Conservation (phyloP, 2,113 vertebrate species). For the Urocolius indicus region DNA sequence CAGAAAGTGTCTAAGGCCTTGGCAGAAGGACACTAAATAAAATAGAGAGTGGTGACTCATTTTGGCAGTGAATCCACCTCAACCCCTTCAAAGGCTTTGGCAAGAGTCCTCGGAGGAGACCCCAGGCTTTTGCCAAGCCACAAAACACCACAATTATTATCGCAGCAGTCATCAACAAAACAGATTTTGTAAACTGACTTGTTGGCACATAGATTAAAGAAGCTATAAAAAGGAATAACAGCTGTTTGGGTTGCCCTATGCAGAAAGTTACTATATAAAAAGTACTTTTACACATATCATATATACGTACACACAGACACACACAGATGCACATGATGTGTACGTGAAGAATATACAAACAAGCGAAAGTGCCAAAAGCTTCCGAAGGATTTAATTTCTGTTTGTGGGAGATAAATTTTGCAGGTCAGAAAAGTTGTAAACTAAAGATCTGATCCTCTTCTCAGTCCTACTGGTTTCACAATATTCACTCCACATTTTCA, state of each 20-base stretch:
- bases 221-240: constrained; percentile 87
- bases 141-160: constrained; percentile 88
- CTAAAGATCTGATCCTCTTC: background rate
- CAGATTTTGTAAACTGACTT: constrained; percentile 90
- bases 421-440: constrained; percentile 52
- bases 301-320: constrained; percentile 55
- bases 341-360: constrained; percentile 57
- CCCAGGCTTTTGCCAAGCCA: constrained; percentile 88
- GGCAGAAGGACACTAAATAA: constrained; percentile 88
- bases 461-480: background rate
- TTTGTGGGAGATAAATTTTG: background rate
- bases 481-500: background rate
- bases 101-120: constrained; percentile 86
- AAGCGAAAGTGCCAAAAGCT: constrained; percentile 48
- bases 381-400: constrained; percentile 43
- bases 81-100: constrained; percentile 89
- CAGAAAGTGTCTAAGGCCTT: constrained; percentile 89
- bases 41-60: constrained; percentile 88
- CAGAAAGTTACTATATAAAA: constrained; percentile 81
- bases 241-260: constrained; percentile 84
- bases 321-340: constrained; percentile 53
- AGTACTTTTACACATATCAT: constrained; percentile 77
- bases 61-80: constrained; percentile 87
- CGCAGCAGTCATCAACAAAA: constrained; percentile 86
- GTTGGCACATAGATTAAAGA: constrained; percentile 87